Percentiles rank a stretch among this genome's conserved stretches.
These are phyloP conservation scores for Parauchenoglanis ngamensis DNA, from an alignment of 2,797 vertebrate genomes.

Conservation along the genomic window DNA sequence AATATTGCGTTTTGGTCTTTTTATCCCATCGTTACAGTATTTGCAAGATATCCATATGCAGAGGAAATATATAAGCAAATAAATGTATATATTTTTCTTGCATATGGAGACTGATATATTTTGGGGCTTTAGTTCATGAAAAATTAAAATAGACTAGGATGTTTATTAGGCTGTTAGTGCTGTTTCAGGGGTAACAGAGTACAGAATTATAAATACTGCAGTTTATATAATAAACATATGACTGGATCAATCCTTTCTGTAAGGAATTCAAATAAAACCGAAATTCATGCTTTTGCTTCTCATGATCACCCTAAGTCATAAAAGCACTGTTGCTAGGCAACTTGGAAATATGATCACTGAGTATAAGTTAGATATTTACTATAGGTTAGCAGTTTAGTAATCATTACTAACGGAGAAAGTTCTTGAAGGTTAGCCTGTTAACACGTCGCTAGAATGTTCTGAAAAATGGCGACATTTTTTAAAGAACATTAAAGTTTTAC, in stretches of 20 bases:
- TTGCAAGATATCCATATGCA: too few relatives aligned
- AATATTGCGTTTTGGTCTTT: not conserved
- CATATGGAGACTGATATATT: not conserved
- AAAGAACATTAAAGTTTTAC: not conserved
- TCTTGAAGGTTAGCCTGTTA: not conserved
- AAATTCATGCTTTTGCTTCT: not conserved
- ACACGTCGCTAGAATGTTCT: not conserved
- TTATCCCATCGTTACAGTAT: too few relatives aligned
- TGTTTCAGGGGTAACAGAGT: too few relatives aligned
- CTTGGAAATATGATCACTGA: not conserved
- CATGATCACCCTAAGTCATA: not conserved
- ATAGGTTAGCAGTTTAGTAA: not conserved
- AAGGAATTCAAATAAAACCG: not conserved
- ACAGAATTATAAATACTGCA: too few relatives aligned
- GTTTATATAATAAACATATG: not conserved
- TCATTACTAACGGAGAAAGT: not conserved
- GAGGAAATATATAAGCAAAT: not conserved
- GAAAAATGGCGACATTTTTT: not conserved
- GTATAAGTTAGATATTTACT: not conserved
- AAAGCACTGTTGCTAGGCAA: not conserved
- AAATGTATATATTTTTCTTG: not conserved
- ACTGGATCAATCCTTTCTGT: not conserved
- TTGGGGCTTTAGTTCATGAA: too few relatives aligned
- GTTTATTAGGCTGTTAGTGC: too few relatives aligned
- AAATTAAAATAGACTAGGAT: too few relatives aligned